Evolutionary conservation across 2,888 invertebrate species (phyloP).

Genomic region (Andrena bucephala): DNA sequence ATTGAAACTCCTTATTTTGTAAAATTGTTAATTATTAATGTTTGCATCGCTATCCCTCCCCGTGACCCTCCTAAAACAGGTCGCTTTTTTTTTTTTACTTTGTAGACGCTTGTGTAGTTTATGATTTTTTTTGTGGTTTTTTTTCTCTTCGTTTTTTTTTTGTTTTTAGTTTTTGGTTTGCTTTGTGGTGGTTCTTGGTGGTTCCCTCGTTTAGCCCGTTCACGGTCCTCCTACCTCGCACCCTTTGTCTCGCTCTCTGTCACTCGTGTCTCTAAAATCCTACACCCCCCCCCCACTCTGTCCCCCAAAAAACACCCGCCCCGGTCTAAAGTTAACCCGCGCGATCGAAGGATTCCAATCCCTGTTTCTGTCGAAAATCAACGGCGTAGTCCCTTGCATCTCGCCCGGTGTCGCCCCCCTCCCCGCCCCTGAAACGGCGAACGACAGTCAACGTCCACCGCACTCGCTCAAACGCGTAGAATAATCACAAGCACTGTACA

Average conservation of each 20-base stretch:
- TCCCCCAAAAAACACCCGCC: slow-evolving; percentile 22
- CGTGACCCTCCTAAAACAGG: slow-evolving; percentile 35
- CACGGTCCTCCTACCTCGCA: background rate
- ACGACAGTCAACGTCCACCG: slow-evolving; percentile 61
- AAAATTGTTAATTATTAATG: slow-evolving; percentile 65
- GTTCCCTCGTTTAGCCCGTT: slow-evolving; percentile 62
- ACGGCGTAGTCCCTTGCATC: slow-evolving; percentile 30
- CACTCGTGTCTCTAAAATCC: background rate
- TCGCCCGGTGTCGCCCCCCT: background rate
- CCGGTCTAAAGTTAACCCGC: slow-evolving; percentile 30
- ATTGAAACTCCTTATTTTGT: slow-evolving; percentile 69
- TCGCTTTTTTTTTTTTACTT: slow-evolving; percentile 51
- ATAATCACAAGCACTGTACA: slow-evolving; percentile 19
- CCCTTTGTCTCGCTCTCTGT: slow-evolving; percentile 3
- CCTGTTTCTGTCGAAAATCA: slow-evolving; percentile 34
- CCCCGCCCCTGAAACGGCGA: slow-evolving; percentile 4
- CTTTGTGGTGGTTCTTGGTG: slow-evolving; percentile 66
- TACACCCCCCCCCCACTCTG: too few relatives aligned
- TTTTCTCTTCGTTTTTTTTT: slow-evolving; percentile 47
- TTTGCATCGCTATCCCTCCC: slow-evolving; percentile 60
- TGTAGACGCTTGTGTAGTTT: slow-evolving; percentile 60
- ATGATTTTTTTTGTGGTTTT: slow-evolving; percentile 27
- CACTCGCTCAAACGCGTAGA: background rate
- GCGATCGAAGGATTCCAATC: slow-evolving; percentile 32
- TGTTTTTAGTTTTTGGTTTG: slow-evolving; percentile 59